phyloP scores from a whole-genome alignment of 2,888 invertebrate genomes.

The Epinotia demarniana region DNA sequence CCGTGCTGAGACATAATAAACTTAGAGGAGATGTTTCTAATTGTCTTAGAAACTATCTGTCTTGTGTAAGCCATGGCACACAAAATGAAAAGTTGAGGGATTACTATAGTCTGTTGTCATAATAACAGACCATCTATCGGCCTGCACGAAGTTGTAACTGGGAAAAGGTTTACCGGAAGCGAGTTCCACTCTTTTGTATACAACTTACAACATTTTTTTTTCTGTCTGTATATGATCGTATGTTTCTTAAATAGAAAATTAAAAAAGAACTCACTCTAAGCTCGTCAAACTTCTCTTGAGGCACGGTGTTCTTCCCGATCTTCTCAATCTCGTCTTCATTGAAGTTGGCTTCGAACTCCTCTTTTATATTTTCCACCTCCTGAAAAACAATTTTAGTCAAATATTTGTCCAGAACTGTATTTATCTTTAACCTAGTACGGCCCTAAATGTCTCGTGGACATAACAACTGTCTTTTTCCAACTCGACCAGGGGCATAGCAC shows the following conservation, averaged over 20 bases:
- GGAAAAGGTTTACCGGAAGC: too few species aligned
- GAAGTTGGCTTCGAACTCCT: conserved; percentile 68
- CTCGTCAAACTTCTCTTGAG: conserved; percentile 69
- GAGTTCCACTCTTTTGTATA: too few species aligned
- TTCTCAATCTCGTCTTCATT: conserved; percentile 73
- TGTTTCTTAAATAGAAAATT: too few species aligned
- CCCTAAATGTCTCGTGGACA: background rate
- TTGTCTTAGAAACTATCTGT: background rate
- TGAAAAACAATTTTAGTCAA: conserved; percentile 53
- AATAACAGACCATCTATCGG: too few species aligned
- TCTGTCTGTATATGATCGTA: too few species aligned
- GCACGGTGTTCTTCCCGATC: conserved; percentile 58
- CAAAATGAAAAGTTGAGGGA: background rate
- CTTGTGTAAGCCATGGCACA: too few species aligned
- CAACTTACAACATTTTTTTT: too few species aligned
- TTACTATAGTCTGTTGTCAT: background rate
- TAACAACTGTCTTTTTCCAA: background rate
- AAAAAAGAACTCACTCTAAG: conserved; percentile 59
- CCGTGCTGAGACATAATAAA: background rate
- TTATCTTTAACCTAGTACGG: background rate
- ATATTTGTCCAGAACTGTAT: background rate
- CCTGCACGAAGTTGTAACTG: too few species aligned
- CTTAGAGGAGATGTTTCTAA: background rate
- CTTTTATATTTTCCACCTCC: conserved; percentile 74
- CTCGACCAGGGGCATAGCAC: background rate